A percentile compares a stretch with the other conserved stretches of the same genome.
Conservation (phyloP, 2,113 vertebrate genomes). For the Nycticebus coucang region DNA sequence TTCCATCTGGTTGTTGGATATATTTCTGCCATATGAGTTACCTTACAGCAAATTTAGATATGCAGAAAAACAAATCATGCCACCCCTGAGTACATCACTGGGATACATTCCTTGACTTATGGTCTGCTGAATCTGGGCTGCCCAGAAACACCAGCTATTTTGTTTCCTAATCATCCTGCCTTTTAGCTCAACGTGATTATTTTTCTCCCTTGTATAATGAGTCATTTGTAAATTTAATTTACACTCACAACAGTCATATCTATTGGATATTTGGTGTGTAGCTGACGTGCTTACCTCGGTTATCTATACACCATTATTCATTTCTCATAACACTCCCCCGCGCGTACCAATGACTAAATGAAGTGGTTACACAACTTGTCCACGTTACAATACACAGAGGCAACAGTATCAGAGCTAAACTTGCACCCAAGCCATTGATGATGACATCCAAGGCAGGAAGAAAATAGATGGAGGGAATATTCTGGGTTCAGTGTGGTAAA, state of each 20-base stretch:
- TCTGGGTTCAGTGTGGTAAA: too few relatives aligned
- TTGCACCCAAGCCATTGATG: background rate
- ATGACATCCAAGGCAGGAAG: background rate
- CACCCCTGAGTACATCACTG: background rate
- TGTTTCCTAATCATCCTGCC: background rate
- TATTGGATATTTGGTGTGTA: background rate
- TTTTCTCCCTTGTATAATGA: background rate
- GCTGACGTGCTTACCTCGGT: background rate
- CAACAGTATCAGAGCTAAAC: fast-evolving
- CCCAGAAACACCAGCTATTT: background rate
- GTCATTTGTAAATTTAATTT: background rate
- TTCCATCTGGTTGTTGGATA: background rate
- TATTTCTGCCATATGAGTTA: background rate
- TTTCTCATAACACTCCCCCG: background rate
- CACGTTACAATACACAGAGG: background rate
- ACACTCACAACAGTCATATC: background rate
- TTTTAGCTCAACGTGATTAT: background rate
- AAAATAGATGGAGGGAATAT: background rate
- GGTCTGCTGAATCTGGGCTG: background rate
- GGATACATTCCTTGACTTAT: background rate
- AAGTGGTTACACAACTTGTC: too few relatives aligned
- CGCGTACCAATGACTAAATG: fast-evolving
- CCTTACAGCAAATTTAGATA: background rate
- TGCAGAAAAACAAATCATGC: background rate
- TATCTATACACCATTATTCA: background rate